Percentiles rank a stretch among this genome's conserved stretches.
Evolutionary conservation across 2,888 invertebrate genomes (phyloP).

Genomic region (Amphipyra tragopoginis): DNA sequence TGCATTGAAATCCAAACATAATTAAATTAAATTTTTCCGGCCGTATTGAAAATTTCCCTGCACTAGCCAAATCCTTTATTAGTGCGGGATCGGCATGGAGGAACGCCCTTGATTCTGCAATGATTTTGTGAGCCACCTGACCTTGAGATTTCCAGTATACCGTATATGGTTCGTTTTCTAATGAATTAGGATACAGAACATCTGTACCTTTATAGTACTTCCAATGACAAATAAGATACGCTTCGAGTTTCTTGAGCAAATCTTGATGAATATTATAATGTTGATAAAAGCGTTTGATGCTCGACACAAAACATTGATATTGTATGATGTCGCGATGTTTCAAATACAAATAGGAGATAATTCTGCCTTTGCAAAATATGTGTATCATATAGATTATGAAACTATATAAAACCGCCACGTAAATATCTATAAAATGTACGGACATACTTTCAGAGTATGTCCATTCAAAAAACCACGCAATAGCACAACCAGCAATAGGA

Average conservation of each 20-base stretch:
- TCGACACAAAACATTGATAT: constrained; percentile 74
- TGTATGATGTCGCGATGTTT: constrained; percentile 65
- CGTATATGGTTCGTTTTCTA: constrained; percentile 76
- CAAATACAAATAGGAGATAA: constrained; percentile 71
- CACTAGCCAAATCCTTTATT: constrained; percentile 73
- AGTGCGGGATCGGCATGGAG: constrained; percentile 68
- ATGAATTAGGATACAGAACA: constrained; percentile 69
- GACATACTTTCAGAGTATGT: constrained; percentile 62
- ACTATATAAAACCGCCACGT: constrained; percentile 47
- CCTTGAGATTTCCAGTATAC: constrained; percentile 81
- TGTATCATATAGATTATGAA: constrained; percentile 60
- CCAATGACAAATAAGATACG: constrained; percentile 79
- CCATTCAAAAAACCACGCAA: constrained; percentile 68
- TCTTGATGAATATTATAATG: constrained; percentile 72
- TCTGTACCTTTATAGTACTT: constrained; percentile 77
- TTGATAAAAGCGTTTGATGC: constrained; percentile 71
- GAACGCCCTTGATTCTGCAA: constrained; percentile 71
- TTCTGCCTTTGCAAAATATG: constrained; percentile 62
- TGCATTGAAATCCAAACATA: constrained; percentile 70
- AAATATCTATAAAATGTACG: constrained; percentile 65
- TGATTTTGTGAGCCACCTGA: constrained; percentile 74
- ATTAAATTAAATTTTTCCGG: constrained; percentile 70
- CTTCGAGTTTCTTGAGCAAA: constrained; percentile 71
- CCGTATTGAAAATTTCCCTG: constrained; percentile 70
- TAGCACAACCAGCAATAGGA: constrained; percentile 56